A percentile compares a stretch with the other conserved stretches of the same genome.
Conservation (phyloP, 1,140 invertebrate genomes). For the Zaprionus kolodkinae region DNA sequence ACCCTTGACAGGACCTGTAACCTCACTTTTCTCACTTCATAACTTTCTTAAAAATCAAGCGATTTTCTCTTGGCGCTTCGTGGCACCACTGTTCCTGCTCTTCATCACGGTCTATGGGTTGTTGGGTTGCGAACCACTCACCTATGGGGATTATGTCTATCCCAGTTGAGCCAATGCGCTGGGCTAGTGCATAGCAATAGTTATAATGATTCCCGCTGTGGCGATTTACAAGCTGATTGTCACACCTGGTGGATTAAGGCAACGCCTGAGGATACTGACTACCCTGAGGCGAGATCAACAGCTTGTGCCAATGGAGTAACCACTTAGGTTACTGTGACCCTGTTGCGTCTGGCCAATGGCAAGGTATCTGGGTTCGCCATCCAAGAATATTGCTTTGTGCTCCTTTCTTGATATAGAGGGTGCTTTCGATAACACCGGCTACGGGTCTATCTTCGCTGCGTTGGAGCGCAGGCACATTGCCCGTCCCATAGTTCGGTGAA, state of each 20-base stretch:
- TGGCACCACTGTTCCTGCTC: slow-evolving; percentile 94
- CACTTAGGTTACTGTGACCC: slow-evolving; percentile 85
- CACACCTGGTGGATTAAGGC: slow-evolving; percentile 90
- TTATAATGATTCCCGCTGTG: slow-evolving; percentile 96
- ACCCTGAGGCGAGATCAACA: slow-evolving; percentile 94
- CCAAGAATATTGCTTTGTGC: no score
- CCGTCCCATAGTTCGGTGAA: no score
- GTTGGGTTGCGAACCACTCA: slow-evolving; percentile 93
- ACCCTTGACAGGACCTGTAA: no score
- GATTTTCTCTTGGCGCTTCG: slow-evolving; percentile 96
- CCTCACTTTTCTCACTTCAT: no score
- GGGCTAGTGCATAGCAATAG: slow-evolving; percentile 95
- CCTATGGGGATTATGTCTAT: slow-evolving; percentile 95
- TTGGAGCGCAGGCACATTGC: no score
- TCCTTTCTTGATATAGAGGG: no score
- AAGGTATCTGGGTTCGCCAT: no score
- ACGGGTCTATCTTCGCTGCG: no score
- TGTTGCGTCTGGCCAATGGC: slow-evolving; percentile 85
- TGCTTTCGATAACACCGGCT: no score
- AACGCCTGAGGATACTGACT: slow-evolving; percentile 91
- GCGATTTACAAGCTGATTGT: slow-evolving; percentile 92
- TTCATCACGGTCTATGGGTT: slow-evolving; percentile 97
- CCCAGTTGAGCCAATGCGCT: slow-evolving; percentile 96
- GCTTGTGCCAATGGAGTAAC: slow-evolving; percentile 79
- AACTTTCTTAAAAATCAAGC: no score